Evolutionary conservation across 2,888 invertebrate species (phyloP), one percentile per base, ranked within the genome.

Genomic region (Epistrophe eligans): DNA sequence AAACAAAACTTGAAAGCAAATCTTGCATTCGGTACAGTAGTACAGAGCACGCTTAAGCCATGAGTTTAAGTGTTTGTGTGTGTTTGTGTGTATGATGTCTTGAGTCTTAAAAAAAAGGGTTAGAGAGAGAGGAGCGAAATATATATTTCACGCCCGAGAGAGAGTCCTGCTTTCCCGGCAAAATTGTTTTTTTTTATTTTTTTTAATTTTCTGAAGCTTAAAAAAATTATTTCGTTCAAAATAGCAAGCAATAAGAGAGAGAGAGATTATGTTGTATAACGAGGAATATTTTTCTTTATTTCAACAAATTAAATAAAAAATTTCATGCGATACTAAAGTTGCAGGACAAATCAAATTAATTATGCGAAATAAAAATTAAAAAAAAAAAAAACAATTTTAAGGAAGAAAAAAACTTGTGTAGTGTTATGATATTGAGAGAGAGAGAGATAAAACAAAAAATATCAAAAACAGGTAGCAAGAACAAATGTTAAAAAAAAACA

Each of bases 151-250:
- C 55, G 43, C 15, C 35, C 84, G 80, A 77, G 64, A 72, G 77
- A 84, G 88, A 91, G 91, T 92, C 92, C 92, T 92, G 92, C 92
- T 92, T 92, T 92, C 92, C 92, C 92, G 92, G 92, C 92, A 91
- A 91, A 90, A 89, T 90, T 66, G 74, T 73, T 70, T 72, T 55
- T 48, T 62, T 72, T 32, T 24, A 17, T 64, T 67, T 48, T 38
- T 10, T 58, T 80, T 2, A 24, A 70, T 58, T 77, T 45, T 71
- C 38, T 76, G 70, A 84, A 84, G 77, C 77, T 11, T 71, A 50
- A 38, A 62, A 48, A 48, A 62, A 52, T n/a, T 67, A 58, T 35
- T 62, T 55, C 13, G 13, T 76, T 52, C 71, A 60, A 67, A 77
- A 74, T 73, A 72, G 50, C 77, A 84, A 81, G 79, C 81, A 84